Base-by-base conservation (phyloP, 2,888 invertebrate species). In the Ophioninae sp. region DNA sequence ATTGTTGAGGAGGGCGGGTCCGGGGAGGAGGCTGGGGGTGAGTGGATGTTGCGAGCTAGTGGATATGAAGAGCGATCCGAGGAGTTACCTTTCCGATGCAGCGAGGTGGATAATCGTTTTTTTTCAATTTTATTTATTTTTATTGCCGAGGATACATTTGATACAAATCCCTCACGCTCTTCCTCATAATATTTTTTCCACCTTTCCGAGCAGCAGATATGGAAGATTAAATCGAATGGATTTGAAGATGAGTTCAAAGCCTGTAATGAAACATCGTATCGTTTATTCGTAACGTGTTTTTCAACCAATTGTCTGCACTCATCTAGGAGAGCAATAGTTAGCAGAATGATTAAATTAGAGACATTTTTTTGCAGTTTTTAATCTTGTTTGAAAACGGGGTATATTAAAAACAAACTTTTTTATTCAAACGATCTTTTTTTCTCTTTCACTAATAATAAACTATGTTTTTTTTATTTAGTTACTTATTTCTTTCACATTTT, bases 51-150 rank as follows among this genome's bases (percentile, higher is more conserved):
- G 30, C 37, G 39, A 64, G 59, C 39, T 51, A 44, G 63, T 41
- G 64, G n/a, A 72, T 23, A 79, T 65, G 37, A 68, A 63, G 68
- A 51, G 61, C 72, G 44, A 68, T 37, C 73, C 20, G 20, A 51
- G 61, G 59, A 76, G 76, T 72, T 77, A 77, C 65, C 76, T 69
- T 69, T 75, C 30, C 64, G 63, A 41, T 17, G 44, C 30, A 67
- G 23, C 67, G 72, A 65, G 37, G 51, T 72, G 79, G 79, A 73
- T 83, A 76, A 76, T 83, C 76, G 71, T 71, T 67, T 59, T 44
- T 41, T 41, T 63, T 23, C 3, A 2, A 30, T 44, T 41, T 41
- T 30, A 2, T 30, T 64, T 64, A 9, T 17, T 68, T 13, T 37
- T n/a, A 56, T 56, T 73, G 64, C 68, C 72, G 23, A 65, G 59